A percentile compares a stretch with the other conserved stretches of the same genome.
phyloP scores from a whole-genome alignment of 2,113 vertebrate genomes.

The Hippocampus mohnikei region DNA sequence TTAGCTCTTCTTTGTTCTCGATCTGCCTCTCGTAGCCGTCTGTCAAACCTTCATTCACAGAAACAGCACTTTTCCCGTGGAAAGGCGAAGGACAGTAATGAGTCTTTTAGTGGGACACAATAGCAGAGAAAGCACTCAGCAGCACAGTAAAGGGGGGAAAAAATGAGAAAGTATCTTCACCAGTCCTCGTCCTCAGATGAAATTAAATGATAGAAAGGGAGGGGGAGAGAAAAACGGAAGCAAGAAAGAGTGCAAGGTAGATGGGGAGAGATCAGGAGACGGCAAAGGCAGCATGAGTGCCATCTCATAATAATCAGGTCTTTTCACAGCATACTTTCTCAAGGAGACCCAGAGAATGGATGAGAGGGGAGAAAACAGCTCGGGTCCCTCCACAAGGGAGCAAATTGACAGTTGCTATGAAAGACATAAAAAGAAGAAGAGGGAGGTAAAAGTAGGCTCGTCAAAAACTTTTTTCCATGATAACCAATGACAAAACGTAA shows the following conservation, averaged over 20 bases:
- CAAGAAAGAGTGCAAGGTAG: slow-evolving; percentile 39
- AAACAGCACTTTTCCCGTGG: slow-evolving; percentile 39
- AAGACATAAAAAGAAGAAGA: slow-evolving; percentile 23
- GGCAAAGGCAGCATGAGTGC: slow-evolving; percentile 57
- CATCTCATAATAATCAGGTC: slow-evolving; percentile 68
- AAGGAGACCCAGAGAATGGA: slow-evolving; percentile 50
- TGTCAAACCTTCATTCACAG: slow-evolving; percentile 48
- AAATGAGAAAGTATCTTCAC: slow-evolving; percentile 54
- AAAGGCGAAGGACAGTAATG: slow-evolving; percentile 58
- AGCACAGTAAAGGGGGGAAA: slow-evolving; percentile 35
- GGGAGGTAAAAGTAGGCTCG: slow-evolving; percentile 2
- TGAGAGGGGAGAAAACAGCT: slow-evolving; percentile 32
- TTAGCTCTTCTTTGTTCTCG: slow-evolving; percentile 15
- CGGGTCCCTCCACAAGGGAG: slow-evolving; percentile 32
- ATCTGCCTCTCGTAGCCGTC: slow-evolving; percentile 12
- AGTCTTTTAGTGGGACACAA: slow-evolving; percentile 63
- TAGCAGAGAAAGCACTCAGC: slow-evolving; percentile 56
- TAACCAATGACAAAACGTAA: slow-evolving; percentile 28
- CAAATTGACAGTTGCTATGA: slow-evolving; percentile 50
- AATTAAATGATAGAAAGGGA: slow-evolving; percentile 60
- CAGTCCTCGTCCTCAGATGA: slow-evolving; percentile 53
- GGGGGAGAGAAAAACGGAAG: slow-evolving; percentile 33
- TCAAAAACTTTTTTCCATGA: slow-evolving; percentile 20
- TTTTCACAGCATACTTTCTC: slow-evolving; percentile 59
- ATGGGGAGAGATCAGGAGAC: slow-evolving; percentile 49